A percentile compares a stretch with the other conserved stretches of the same genome.
phyloP scores from a whole-genome alignment of 2,113 vertebrate genomes.

The Macroglossus sobrinus region DNA sequence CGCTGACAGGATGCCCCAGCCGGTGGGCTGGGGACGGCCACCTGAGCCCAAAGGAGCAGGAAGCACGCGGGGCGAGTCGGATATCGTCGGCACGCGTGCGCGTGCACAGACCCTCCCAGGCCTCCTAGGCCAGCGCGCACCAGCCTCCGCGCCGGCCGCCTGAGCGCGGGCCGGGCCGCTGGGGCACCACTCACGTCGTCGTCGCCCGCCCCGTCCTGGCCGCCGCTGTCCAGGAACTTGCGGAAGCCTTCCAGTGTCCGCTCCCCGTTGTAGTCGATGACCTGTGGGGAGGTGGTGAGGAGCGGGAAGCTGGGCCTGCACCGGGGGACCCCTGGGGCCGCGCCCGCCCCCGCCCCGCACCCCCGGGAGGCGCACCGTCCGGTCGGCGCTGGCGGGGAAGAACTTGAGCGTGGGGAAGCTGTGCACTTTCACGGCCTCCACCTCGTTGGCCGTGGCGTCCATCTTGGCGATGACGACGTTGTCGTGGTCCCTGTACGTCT shows the following conservation, averaged over 20 bases:
- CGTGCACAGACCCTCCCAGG: too few species aligned
- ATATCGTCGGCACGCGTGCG: fast-evolving
- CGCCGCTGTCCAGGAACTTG: constrained; percentile 96
- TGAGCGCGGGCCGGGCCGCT: too few species aligned
- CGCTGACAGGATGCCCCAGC: not conserved
- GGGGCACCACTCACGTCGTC: constrained; percentile 83
- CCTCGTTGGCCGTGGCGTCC: constrained; percentile 97
- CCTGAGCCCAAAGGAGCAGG: not conserved
- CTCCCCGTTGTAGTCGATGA: constrained; percentile 97
- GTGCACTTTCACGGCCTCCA: constrained; percentile 95
- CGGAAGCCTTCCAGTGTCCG: constrained; percentile 95
- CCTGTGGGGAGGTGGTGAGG: constrained; percentile 75
- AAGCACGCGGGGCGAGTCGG: fast-evolving
- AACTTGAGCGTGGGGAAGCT: constrained; percentile 98
- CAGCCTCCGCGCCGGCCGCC: not conserved
- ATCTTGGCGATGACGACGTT: constrained; percentile 94
- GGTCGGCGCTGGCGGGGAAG: constrained; percentile 91
- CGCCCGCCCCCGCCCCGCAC: not conserved
- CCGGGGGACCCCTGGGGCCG: too few species aligned
- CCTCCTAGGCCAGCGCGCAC: not conserved
- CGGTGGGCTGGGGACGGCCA: fast-evolving
- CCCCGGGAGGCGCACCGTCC: constrained; percentile 81
- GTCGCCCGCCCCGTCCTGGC: constrained; percentile 92
- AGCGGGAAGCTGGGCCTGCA: not conserved
- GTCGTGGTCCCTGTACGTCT: constrained; percentile 89